Base-by-base conservation (phyloP, 53 echinoderm and acorn worm genomes). In the Astropecten irregularis region DNA sequence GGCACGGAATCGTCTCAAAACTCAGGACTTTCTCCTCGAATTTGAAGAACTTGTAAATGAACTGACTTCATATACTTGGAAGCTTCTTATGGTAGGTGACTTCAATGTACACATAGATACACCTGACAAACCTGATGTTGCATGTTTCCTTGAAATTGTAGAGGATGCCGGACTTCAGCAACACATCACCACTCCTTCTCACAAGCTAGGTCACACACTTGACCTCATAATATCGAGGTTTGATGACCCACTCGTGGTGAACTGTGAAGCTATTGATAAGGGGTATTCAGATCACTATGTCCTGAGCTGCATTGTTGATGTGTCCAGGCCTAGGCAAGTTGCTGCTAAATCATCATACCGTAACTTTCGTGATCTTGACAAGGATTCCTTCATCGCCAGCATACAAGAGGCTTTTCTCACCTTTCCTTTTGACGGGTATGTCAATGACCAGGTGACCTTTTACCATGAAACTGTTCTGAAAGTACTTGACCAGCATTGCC, bases 231-330 rank as follows among this genome's bases (percentile, higher is more conserved):
- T 69, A 6, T 69, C 48, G 9, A 69, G 48, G 11, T 49, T 49
- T 14, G 48, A 69, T 5, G 4, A 1, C 16, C 3, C 28, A 4
- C 28, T 48, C 27, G 69, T 69, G 3, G 48, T 15, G 16, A 29
- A 69, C 19, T 48, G 69, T 47, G 21, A 2, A 44, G 69, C 23
- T 22, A 13, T 31, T 64, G 4, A 69, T 16, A 69, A 69, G n/a
- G 47, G 46, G 49, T 69, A 69, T n/a, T 69, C 69, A 26, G 69
- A 69, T 48, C 69, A 69, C 18, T 28, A 69, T 29, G 48, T 69
- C 16, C 9, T 69, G 28, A 69, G 69, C 69, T 69, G 69, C 9
- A 11, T 7, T 30, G 69, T 69, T 25, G 48, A 48, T 10, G 48
- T 69, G 27, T 47, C 69, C 30, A 69, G 3, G 47, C 27, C 27